These are phyloP conservation scores for Chionis minor DNA, from an alignment of 2,113 vertebrate species.

Conservation along the genomic window DNA sequence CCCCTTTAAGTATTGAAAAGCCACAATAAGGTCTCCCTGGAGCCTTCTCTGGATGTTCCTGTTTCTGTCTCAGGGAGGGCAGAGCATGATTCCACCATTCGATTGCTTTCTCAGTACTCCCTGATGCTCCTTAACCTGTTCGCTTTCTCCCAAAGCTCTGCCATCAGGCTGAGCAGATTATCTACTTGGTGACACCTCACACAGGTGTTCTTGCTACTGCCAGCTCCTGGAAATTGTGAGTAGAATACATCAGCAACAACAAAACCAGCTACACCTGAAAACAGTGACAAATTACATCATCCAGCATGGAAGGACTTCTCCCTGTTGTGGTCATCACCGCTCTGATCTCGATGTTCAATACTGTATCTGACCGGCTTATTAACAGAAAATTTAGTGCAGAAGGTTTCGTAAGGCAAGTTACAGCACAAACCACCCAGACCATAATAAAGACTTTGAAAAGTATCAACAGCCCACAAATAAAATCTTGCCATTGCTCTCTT, in stretches of 20 bases:
- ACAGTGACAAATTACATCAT: background rate
- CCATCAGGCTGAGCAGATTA: background rate
- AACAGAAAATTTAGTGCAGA: background rate
- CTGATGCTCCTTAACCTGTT: background rate
- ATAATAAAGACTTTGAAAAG: background rate
- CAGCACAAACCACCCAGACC: background rate
- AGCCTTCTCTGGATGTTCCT: background rate
- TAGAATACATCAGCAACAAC: background rate
- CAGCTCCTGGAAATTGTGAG: fast-evolving
- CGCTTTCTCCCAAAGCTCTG: background rate
- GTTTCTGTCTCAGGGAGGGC: background rate
- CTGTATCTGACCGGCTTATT: background rate
- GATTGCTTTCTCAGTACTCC: background rate
- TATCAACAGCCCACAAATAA: background rate
- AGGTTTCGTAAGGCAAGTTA: background rate
- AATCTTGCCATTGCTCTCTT: background rate
- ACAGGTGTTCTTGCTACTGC: background rate
- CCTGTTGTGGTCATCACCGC: background rate
- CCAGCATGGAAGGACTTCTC: fast-evolving
- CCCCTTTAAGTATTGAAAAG: background rate
- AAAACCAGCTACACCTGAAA: background rate
- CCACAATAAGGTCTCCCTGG: background rate
- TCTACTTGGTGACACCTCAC: background rate
- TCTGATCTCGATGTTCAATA: background rate
- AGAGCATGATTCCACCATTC: background rate